phyloP scores from a whole-genome alignment of 2,797 vertebrate genomes.

The Euthynnus affinis region DNA sequence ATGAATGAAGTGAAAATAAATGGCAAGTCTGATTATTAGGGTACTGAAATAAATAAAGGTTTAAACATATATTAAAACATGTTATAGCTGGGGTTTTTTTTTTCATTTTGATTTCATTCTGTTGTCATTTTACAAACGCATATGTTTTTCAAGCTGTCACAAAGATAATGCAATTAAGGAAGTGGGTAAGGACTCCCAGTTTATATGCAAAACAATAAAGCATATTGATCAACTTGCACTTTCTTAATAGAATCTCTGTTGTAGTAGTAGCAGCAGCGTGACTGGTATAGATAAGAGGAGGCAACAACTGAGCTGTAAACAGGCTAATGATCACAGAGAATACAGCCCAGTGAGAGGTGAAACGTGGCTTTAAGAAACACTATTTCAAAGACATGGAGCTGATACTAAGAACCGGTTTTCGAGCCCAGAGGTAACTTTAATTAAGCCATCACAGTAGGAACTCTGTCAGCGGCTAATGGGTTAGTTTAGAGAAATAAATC shows the following conservation, averaged over 20 bases:
- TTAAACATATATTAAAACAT: background rate
- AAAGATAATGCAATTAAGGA: background rate
- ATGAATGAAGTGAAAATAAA: no score
- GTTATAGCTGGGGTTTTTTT: background rate
- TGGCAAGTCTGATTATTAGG: no score
- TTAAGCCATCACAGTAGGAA: background rate
- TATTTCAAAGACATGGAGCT: background rate
- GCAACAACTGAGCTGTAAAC: conserved; percentile 11
- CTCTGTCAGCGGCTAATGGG: background rate
- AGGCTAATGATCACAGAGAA: background rate
- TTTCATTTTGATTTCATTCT: no score
- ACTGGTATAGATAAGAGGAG: conserved; percentile 19
- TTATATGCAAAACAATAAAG: background rate
- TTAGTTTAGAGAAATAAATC: background rate
- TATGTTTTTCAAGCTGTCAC: background rate
- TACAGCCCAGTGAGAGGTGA: background rate
- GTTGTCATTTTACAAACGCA: background rate
- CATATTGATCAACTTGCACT: background rate
- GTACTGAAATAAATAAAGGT: background rate
- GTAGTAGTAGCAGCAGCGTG: background rate
- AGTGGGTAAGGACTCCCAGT: background rate
- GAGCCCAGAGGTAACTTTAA: background rate
- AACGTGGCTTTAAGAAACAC: background rate
- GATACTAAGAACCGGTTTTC: background rate
- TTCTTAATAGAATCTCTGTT: conserved; percentile 5